Evolutionary conservation across 2,888 invertebrate species (phyloP).

Genomic region (Pseudoips prasinana): DNA sequence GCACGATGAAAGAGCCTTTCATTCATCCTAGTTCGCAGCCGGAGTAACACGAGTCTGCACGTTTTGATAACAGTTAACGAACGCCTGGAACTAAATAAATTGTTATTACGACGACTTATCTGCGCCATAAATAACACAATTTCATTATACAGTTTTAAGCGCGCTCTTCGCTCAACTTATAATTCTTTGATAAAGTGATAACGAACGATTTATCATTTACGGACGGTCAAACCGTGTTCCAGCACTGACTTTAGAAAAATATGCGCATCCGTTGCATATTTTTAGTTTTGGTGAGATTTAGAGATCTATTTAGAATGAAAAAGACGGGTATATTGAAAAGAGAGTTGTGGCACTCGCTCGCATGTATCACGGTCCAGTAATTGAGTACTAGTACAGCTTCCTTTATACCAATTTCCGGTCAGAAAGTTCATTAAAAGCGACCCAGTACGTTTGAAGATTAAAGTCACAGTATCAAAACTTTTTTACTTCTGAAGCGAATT

Average conservation of each 20-base stretch:
- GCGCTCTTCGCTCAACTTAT: constrained; percentile 9
- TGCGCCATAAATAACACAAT: constrained; percentile 20
- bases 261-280: constrained; percentile 19
- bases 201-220: constrained; percentile 18
- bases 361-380: constrained; percentile 9
- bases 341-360: constrained; percentile 1
- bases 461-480: too few species aligned
- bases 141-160: constrained; percentile 20
- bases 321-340: constrained; percentile 3
- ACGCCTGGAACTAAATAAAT: constrained; percentile 36
- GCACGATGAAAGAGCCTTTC: constrained; percentile 62
- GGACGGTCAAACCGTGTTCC: constrained; percentile 1
- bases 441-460: too few species aligned
- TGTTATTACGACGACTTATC: constrained; percentile 23
- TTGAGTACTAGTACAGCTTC: constrained; percentile 4
- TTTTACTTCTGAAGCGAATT: too few species aligned
- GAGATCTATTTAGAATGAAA: constrained; percentile 14
- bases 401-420: constrained; percentile 19
- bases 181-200: constrained; percentile 13
- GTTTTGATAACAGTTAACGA: constrained; percentile 56
- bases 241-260: constrained; percentile 4
- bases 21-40: constrained; percentile 43
- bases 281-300: constrained; percentile 10
- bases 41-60: constrained; percentile 42
- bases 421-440: constrained; percentile 19